Evolutionary conservation across 2,113 vertebrate species (phyloP).

Genomic region (Equus przewalskii): DNA sequence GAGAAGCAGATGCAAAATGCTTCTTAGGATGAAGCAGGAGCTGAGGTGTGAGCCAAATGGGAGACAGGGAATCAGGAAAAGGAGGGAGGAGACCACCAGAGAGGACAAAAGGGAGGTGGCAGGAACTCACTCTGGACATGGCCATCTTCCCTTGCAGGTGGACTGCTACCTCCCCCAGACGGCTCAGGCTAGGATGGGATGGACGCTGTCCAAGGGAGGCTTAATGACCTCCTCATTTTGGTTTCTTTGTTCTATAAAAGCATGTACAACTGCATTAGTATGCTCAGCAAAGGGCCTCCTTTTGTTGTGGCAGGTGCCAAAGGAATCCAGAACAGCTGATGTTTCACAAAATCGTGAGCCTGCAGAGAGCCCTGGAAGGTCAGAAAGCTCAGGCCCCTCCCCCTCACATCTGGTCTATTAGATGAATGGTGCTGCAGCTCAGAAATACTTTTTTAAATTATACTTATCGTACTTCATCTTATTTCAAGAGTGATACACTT

Average conservation of each 20-base stretch:
- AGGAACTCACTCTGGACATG: background rate
- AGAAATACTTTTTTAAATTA: conserved; percentile 55
- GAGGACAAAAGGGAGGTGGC: background rate
- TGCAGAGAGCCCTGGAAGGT: conserved; percentile 72
- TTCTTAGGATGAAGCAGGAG: background rate
- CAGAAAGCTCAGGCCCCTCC: conserved; percentile 59
- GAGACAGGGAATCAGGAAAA: background rate
- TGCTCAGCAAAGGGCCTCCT: conserved; percentile 55
- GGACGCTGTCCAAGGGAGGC: conserved; percentile 36
- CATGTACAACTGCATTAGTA: conserved; percentile 45
- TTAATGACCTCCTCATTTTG: background rate
- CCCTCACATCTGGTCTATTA: conserved; percentile 73
- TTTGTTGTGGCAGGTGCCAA: conserved; percentile 82
- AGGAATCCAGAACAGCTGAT: conserved; percentile 81
- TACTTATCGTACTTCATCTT: conserved; percentile 73
- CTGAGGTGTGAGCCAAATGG: conserved; percentile 9
- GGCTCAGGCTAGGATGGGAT: background rate
- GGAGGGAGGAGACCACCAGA: conserved; percentile 23
- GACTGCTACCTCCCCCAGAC: background rate
- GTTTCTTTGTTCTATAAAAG: conserved; percentile 72
- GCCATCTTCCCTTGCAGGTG: conserved; percentile 40
- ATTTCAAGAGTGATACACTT: conserved; percentile 24
- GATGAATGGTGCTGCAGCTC: background rate
- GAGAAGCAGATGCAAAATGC: conserved; percentile 37
- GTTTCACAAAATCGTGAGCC: conserved; percentile 70